A percentile compares a stretch with the other conserved stretches of the same genome.
phyloP scores from a whole-genome alignment of 2,113 vertebrate species.

The Mormyrus iriodes region DNA sequence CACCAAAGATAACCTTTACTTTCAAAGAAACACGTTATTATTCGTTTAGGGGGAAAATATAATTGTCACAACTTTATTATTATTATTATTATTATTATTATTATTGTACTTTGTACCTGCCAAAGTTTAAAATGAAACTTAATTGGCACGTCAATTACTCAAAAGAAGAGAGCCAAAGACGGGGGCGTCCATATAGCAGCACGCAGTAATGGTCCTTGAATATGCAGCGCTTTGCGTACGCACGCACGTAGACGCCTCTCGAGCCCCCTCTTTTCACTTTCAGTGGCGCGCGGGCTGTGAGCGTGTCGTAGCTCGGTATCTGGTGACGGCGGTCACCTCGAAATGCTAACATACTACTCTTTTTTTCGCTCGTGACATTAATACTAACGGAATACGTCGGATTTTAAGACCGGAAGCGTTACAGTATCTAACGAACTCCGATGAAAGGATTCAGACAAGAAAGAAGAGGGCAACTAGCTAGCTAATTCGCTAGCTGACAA shows the following conservation, averaged over 20 bases:
- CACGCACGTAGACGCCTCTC: constrained; percentile 33
- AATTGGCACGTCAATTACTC: not conserved
- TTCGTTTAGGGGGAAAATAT: not conserved
- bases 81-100: not conserved
- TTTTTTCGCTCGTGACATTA: constrained; percentile 44
- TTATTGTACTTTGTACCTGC: not conserved
- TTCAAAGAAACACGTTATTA: not conserved
- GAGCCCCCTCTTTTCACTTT: constrained; percentile 34
- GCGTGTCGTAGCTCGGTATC: constrained; percentile 51
- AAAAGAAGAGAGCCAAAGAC: not conserved
- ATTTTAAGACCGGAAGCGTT: constrained; percentile 25
- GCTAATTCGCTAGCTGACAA: constrained; percentile 28
- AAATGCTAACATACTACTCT: constrained; percentile 42
- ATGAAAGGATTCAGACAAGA: constrained; percentile 46
- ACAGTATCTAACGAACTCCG: constrained; percentile 34
- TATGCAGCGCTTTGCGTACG: not conserved
- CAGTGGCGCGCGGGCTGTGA: constrained; percentile 57
- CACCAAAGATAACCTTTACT: not conserved
- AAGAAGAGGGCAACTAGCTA: constrained; percentile 41
- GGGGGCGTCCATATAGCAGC: not conserved
- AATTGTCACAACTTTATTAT: not conserved
- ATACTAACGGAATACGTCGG: constrained; percentile 28
- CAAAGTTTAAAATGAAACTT: not conserved
- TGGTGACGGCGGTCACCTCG: constrained; percentile 53
- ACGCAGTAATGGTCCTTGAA: not conserved